Conservation (phyloP, 1,140 invertebrate species). For the Drosophila nebulosa region DNA sequence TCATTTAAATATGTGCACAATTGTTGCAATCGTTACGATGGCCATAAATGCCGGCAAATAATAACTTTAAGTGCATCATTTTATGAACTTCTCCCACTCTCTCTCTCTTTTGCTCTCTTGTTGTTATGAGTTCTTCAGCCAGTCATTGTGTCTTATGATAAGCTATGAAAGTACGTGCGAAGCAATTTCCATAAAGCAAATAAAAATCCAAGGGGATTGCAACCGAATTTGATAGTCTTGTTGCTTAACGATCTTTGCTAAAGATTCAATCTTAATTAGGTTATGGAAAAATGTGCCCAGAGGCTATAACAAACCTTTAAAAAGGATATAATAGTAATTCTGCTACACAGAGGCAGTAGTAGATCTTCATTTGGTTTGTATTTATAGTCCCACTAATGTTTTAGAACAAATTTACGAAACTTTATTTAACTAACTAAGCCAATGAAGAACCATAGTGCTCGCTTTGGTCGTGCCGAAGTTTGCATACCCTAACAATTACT, state of each 20-base stretch:
- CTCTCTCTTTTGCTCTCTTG: background rate
- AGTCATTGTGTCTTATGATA: constrained; percentile 1
- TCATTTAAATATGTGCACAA: constrained; percentile 69
- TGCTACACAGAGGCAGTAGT: too few relatives aligned
- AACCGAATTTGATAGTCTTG: background rate
- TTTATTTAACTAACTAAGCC: too few relatives aligned
- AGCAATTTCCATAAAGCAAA: background rate
- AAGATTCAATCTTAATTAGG: background rate
- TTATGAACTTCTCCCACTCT: constrained; percentile 39
- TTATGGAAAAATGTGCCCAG: constrained; percentile 24
- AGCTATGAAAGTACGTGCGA: constrained; percentile 43
- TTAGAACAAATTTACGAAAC: too few relatives aligned
- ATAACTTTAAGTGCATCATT: constrained; percentile 75
- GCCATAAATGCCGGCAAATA: constrained; percentile 69
- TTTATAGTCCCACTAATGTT: too few relatives aligned
- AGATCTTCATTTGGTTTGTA: too few relatives aligned
- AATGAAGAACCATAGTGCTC: too few relatives aligned
- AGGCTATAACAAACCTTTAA: too few relatives aligned
- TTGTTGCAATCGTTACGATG: constrained; percentile 69
- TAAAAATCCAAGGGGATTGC: background rate
- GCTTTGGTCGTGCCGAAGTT: too few relatives aligned
- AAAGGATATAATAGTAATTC: too few relatives aligned
- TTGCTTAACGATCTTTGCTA: background rate
- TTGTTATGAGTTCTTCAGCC: background rate
- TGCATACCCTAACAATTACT: too few relatives aligned